Evolutionary conservation across 2,888 invertebrate species (phyloP).

Genomic region (Lottia scabra): DNA sequence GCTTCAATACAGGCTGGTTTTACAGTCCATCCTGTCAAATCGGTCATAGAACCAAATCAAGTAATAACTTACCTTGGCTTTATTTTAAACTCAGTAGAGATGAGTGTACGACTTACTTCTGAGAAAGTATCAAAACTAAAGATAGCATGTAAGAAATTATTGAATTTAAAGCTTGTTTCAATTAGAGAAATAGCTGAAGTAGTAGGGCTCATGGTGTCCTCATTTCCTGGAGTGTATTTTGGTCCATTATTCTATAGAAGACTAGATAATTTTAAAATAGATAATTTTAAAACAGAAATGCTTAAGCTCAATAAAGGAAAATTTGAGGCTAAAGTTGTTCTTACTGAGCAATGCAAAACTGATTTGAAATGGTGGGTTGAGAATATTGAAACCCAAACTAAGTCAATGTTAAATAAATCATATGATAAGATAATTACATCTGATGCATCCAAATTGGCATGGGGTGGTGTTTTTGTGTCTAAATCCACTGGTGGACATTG

Average conservation of each 20-base stretch:
- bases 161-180: neutral
- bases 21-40: constrained; percentile 10
- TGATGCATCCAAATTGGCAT: constrained; percentile 5
- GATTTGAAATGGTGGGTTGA: constrained; percentile 12
- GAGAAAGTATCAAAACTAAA: constrained; percentile 13
- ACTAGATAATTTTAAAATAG: too few relatives aligned
- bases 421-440: neutral
- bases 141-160: neutral
- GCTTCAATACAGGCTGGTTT: constrained; percentile 4
- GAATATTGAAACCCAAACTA: neutral
- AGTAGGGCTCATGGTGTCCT: neutral
- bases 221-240: neutral
- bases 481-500: constrained; percentile 9
- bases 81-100: constrained; percentile 1
- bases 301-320: neutral
- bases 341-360: neutral
- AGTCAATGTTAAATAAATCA: neutral
- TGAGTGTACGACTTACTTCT: constrained; percentile 33
- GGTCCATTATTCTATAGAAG: neutral
- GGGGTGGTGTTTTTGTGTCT: neutral
- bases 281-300: neutral
- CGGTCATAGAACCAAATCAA: constrained; percentile 5
- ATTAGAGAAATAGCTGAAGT: constrained; percentile 14
- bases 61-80: constrained; percentile 10
- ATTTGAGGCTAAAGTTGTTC: neutral